Evolutionary conservation across 2,888 invertebrate species (phyloP).

Genomic region (Imbricaverruca yamaguchii): DNA sequence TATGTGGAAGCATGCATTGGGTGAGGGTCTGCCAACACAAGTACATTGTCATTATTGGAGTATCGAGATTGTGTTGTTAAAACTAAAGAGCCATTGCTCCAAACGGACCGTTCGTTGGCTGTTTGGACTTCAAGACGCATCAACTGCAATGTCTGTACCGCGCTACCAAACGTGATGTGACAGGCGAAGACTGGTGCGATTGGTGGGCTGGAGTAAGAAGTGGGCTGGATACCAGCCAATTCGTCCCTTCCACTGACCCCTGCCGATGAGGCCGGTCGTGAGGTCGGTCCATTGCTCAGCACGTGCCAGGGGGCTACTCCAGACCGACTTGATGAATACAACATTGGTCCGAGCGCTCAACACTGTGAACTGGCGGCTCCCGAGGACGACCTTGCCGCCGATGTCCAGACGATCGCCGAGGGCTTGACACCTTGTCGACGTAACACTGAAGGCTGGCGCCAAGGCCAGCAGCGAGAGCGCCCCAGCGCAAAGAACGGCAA

Average conservation of each 20-base stretch:
- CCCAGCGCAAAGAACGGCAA: conserved; percentile 33
- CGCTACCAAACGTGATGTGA: too few species aligned
- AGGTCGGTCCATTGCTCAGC: conserved; percentile 33
- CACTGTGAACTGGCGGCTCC: conserved; percentile 32
- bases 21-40: too few species aligned
- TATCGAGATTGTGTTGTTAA: too few species aligned
- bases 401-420: conserved; percentile 41
- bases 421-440: conserved; percentile 45
- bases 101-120: too few species aligned
- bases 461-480: conserved; percentile 53
- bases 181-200: too few species aligned
- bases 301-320: conserved; percentile 35
- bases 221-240: too few species aligned
- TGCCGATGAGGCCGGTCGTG: conserved; percentile 40
- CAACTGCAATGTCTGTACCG: too few species aligned
- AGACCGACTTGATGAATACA: conserved; percentile 35
- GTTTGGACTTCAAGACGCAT: too few species aligned
- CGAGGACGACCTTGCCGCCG: conserved; percentile 39
- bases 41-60: too few species aligned
- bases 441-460: conserved; percentile 65
- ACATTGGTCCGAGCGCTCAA: conserved; percentile 33
- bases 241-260: conserved; percentile 38
- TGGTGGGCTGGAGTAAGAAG: too few species aligned
- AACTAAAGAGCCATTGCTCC: too few species aligned
- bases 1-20: too few species aligned